Conservation (phyloP, 1,140 invertebrate species). For the Sinella curviseta region DNA sequence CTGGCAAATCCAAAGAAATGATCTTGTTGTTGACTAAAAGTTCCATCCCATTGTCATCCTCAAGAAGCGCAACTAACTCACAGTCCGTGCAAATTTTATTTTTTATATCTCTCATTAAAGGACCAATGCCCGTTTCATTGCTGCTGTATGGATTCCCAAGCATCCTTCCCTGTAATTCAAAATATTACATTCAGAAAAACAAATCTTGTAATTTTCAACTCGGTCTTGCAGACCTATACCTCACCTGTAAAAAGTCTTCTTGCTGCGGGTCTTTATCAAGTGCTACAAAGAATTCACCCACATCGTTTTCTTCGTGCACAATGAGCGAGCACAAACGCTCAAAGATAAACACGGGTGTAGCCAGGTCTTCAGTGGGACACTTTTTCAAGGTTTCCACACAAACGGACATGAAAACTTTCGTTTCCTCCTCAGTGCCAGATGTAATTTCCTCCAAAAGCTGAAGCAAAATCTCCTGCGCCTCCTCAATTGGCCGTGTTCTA, state of each 20-base stretch:
- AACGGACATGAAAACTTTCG: slow-evolving; percentile 93
- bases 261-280: slow-evolving; percentile 98
- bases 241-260: slow-evolving; percentile 89
- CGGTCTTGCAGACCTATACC: slow-evolving; percentile 4
- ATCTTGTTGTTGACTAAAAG: slow-evolving; percentile 98
- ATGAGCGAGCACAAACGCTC: slow-evolving; percentile 96
- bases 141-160: slow-evolving; percentile 96
- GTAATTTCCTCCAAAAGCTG: slow-evolving; percentile 96
- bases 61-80: slow-evolving; percentile 90
- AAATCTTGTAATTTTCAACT: slow-evolving; percentile 8
- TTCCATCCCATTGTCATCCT: slow-evolving; percentile 99
- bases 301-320: slow-evolving; percentile 94
- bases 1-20: slow-evolving; percentile 91
- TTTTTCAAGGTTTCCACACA: slow-evolving; percentile 95
- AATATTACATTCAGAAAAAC: background rate
- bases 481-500: slow-evolving; percentile 89
- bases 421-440: slow-evolving; percentile 91
- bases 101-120: slow-evolving; percentile 96
- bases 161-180: slow-evolving; percentile 77
- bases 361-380: slow-evolving; percentile 85
- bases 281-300: slow-evolving; percentile 93
- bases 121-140: slow-evolving; percentile 87
- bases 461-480: slow-evolving; percentile 92
- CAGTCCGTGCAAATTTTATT: slow-evolving; percentile 98
- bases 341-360: slow-evolving; percentile 96